phyloP scores from a whole-genome alignment of 1,140 invertebrate genomes.

The Acromyrmex heyeri region DNA sequence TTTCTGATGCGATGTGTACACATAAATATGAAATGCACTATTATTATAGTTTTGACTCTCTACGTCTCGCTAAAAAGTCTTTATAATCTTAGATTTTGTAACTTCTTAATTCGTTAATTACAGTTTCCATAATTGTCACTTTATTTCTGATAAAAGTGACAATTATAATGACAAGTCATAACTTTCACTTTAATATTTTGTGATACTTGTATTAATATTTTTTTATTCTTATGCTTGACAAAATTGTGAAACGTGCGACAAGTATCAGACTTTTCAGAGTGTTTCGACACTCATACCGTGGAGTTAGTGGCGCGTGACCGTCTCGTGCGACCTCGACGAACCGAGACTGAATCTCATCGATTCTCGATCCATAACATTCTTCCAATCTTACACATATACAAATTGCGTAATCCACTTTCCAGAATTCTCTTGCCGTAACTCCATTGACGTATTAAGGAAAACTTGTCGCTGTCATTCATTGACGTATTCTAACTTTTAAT shows the following conservation, averaged over 20 bases:
- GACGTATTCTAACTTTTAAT: conserved; percentile 1
- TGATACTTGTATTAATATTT: not conserved
- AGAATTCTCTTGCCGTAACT: not conserved
- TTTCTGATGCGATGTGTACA: not conserved
- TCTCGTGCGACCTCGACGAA: conserved; percentile 72
- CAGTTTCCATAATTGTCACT: not conserved
- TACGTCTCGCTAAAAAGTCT: not conserved
- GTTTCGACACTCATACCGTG: conserved; percentile 72
- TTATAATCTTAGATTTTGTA: not conserved
- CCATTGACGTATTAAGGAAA: not conserved
- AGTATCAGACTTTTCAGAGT: conserved; percentile 31
- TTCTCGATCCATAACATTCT: conserved; percentile 50
- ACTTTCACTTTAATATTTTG: not conserved
- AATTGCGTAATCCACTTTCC: not conserved
- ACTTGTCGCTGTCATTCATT: not conserved
- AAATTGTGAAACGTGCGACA: not conserved
- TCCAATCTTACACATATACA: conserved; percentile 42
- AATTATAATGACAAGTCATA: not conserved
- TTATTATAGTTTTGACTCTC: not conserved
- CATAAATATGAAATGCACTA: not conserved
- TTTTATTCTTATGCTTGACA: not conserved
- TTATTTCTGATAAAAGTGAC: not conserved
- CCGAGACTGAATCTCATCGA: conserved; percentile 70
- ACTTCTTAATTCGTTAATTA: not conserved
- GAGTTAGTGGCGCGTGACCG: conserved; percentile 72